phyloP scores from a whole-genome alignment of 1,140 invertebrate genomes.

The Oedothorax gibbosus region DNA sequence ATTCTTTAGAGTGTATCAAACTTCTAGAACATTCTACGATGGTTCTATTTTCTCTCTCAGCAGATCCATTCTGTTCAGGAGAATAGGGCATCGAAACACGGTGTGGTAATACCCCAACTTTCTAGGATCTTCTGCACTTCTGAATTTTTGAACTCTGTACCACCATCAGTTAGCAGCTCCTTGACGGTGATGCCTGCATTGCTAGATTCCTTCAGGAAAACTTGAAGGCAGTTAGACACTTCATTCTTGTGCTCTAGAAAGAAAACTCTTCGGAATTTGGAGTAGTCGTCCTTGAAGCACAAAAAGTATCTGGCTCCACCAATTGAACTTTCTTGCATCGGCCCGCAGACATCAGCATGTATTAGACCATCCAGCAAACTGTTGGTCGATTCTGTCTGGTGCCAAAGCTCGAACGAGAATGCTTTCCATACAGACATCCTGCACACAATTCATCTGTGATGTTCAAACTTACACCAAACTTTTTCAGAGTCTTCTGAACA shows the following conservation, averaged over 20 bases:
- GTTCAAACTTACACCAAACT: background rate
- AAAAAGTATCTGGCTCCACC: background rate
- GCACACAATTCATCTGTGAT: background rate
- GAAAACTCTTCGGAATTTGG: background rate
- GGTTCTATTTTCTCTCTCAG: conserved; percentile 69
- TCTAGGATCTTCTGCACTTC: background rate
- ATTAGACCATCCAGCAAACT: background rate
- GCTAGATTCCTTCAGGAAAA: background rate
- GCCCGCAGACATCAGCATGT: background rate
- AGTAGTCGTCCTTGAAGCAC: background rate
- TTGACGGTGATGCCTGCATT: background rate
- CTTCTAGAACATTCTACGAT: conserved; percentile 68
- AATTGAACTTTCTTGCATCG: background rate
- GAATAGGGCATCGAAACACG: conserved; percentile 66
- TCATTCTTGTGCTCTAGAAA: background rate
- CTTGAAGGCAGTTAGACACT: background rate
- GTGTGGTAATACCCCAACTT: background rate
- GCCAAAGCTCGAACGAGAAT: background rate
- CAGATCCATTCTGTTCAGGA: conserved; percentile 71
- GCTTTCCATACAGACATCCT: background rate
- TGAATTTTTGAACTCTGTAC: background rate
- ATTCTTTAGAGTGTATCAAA: conserved; percentile 64
- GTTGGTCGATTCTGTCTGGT: background rate
- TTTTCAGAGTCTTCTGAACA: conserved; percentile 1
- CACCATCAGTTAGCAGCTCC: background rate